Conservation (phyloP, 2,797 vertebrate species). For the Lepilemur septentrionalis region DNA sequence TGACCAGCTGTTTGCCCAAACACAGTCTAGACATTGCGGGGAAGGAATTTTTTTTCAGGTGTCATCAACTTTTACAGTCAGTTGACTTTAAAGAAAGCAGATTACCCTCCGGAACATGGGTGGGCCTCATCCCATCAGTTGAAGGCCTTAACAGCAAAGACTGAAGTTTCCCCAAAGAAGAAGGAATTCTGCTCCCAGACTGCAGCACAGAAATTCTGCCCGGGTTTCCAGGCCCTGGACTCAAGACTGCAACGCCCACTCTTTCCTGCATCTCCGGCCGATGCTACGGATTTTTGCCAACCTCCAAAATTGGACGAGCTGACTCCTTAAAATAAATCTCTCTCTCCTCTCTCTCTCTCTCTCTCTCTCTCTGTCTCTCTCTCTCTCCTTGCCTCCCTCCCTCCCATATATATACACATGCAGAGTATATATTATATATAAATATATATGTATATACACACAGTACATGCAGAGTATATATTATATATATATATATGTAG, state of each 20-base stretch:
- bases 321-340: neutral
- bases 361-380: neutral
- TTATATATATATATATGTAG: neutral
- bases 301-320: neutral
- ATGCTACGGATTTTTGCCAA: neutral
- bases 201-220: neutral
- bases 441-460: neutral
- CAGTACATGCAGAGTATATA: no score
- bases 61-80: neutral
- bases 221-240: neutral
- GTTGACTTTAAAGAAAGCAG: neutral
- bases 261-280: accelerated
- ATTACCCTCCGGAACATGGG: neutral
- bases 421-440: neutral
- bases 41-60: neutral
- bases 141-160: neutral
- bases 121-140: neutral
- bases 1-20: neutral
- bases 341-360: neutral
- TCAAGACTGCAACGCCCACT: neutral
- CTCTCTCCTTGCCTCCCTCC: neutral
- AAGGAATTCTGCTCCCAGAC: neutral
- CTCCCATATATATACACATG: neutral
- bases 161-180: neutral
- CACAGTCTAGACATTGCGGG: neutral